A percentile compares a stretch with the other conserved stretches of the same genome.
Conservation (phyloP, 2,888 invertebrate genomes). For the Cabera pusaria region DNA sequence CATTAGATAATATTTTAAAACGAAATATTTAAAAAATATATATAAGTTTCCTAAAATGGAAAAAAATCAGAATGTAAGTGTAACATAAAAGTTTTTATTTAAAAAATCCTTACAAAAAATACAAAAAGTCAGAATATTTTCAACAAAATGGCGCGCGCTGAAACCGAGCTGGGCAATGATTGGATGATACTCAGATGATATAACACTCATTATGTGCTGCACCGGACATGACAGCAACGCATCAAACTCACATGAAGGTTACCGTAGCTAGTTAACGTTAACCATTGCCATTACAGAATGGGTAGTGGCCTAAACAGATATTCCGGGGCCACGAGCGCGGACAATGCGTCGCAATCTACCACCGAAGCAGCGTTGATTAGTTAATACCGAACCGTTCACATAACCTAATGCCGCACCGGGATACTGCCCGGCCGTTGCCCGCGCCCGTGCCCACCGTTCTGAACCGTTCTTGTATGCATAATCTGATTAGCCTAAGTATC, state of each 20-base stretch:
- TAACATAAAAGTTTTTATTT: too few relatives aligned
- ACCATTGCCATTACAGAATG: slow-evolving; percentile 74
- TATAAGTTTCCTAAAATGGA: too few relatives aligned
- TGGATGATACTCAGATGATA: slow-evolving; percentile 28
- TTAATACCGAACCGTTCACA: slow-evolving; percentile 75
- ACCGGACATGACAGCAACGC: slow-evolving; percentile 49
- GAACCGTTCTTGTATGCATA: slow-evolving; percentile 81
- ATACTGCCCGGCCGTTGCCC: slow-evolving; percentile 21
- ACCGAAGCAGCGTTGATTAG: slow-evolving; percentile 79
- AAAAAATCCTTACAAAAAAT: too few relatives aligned
- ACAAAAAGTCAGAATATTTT: too few relatives aligned
- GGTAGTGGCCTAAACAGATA: slow-evolving; percentile 82
- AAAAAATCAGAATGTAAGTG: too few relatives aligned
- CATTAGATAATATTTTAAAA: too few relatives aligned
- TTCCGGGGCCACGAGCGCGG: slow-evolving; percentile 77
- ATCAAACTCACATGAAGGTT: slow-evolving; percentile 59
- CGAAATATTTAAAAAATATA: too few relatives aligned
- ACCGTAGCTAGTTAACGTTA: slow-evolving; percentile 65
- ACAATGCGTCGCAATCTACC: slow-evolving; percentile 79
- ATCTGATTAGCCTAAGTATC: slow-evolving; percentile 80
- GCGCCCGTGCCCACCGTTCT: slow-evolving; percentile 52
- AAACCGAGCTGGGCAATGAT: slow-evolving; percentile 22
- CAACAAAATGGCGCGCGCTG: slow-evolving; percentile 16
- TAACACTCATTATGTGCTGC: slow-evolving; percentile 25
- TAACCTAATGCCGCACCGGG: slow-evolving; percentile 68